These are phyloP conservation scores for Hydractinia echinata DNA, from an alignment of 30 jellyfish, hydroid and myxozoan genomes.

Conservation along the genomic window DNA sequence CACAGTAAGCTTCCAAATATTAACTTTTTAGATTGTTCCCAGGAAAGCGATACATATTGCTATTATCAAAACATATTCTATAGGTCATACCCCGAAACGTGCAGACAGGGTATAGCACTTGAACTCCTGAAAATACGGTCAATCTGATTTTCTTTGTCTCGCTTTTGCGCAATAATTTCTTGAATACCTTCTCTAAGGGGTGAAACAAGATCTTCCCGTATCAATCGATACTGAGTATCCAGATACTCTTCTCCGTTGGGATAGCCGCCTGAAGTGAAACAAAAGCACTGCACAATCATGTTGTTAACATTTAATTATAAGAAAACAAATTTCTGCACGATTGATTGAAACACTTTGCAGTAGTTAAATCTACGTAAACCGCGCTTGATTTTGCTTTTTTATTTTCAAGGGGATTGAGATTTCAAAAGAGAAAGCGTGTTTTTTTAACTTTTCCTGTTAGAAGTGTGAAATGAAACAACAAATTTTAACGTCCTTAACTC, in stretches of 20 bases:
- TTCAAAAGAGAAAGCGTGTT: too few relatives aligned
- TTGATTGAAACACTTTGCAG: too few relatives aligned
- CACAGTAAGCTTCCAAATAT: conserved; percentile 61
- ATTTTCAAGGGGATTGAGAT: too few relatives aligned
- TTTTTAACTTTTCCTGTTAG: too few relatives aligned
- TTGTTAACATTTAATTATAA: too few relatives aligned
- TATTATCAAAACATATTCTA: conserved; percentile 31
- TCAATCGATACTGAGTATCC: conserved; percentile 51
- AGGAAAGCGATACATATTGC: conserved; percentile 4
- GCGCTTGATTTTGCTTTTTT: too few relatives aligned
- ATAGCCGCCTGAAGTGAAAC: conserved; percentile 33
- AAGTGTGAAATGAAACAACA: too few relatives aligned
- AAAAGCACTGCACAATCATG: too few relatives aligned
- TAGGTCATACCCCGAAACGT: conserved; percentile 39
- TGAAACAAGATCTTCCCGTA: conserved; percentile 54
- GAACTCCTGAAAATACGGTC: conserved; percentile 31
- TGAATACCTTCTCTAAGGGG: conserved; percentile 58
- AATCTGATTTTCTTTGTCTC: conserved; percentile 34
- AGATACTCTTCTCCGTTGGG: conserved; percentile 49
- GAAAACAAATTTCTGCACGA: too few relatives aligned
- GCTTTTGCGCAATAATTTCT: conserved; percentile 26
- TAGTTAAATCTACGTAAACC: too few relatives aligned
- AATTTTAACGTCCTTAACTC: too few relatives aligned
- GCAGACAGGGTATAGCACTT: conserved; percentile 33
- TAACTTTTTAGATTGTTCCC: conserved; percentile 58